Conservation (phyloP, 1,140 invertebrate species). For the Calosoma granatense region DNA sequence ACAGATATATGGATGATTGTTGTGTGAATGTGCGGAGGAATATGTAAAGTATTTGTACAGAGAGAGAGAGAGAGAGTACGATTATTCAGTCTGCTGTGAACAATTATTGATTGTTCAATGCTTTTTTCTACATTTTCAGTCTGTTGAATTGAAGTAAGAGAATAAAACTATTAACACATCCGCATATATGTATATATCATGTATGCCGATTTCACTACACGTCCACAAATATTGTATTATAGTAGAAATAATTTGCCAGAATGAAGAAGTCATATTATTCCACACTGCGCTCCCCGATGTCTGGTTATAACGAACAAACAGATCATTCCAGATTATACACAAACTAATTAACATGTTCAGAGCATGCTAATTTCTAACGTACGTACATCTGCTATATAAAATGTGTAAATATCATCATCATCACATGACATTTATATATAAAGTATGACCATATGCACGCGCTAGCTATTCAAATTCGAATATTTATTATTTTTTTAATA, state of each 20-base stretch:
- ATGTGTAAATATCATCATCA: no score
- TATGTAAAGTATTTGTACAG: no score
- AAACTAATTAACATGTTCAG: no score
- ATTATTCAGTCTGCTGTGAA: background rate
- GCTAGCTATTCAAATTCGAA: background rate
- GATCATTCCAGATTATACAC: slow-evolving; percentile 4
- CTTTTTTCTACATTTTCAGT: background rate
- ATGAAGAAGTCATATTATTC: no score
- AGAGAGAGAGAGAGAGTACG: no score
- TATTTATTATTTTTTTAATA: background rate
- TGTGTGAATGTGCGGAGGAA: no score
- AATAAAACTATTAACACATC: background rate
- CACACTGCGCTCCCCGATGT: background rate
- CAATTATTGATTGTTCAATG: background rate
- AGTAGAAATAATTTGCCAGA: background rate
- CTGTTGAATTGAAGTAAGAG: background rate
- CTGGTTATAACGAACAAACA: background rate
- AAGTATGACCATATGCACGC: no score
- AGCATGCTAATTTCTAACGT: no score
- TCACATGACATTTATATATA: no score
- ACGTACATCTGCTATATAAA: no score
- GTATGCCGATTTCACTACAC: background rate
- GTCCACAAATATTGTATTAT: background rate
- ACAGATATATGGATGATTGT: no score
- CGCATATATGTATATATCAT: background rate